Percentiles rank a stretch among this genome's conserved stretches.
phyloP scores from a whole-genome alignment of 2,113 vertebrate genomes.

The Oncorhynchus nerka region DNA sequence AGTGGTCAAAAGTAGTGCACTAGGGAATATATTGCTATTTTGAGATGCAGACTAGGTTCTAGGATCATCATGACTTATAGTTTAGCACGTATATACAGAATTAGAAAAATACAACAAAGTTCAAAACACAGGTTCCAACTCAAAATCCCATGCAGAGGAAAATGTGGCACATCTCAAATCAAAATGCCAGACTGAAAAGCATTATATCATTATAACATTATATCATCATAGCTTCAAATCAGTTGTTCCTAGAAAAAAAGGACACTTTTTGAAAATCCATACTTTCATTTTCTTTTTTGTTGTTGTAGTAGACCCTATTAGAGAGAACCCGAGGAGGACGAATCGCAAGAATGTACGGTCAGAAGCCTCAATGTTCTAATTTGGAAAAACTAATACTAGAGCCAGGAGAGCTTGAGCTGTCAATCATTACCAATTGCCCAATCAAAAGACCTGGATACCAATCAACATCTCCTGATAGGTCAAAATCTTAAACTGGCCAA shows the following conservation, averaged over 20 bases:
- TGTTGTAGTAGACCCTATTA: constrained; percentile 22
- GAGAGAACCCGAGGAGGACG: constrained; percentile 31
- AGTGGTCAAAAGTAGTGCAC: too few species aligned
- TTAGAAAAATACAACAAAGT: constrained; percentile 32
- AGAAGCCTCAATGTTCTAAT: constrained; percentile 55
- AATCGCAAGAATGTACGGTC: constrained; percentile 2
- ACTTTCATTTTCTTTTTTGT: constrained; percentile 23
- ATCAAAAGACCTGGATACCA: constrained; percentile 14
- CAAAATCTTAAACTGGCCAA: not conserved
- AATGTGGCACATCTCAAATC: constrained; percentile 59
- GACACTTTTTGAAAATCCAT: constrained; percentile 51
- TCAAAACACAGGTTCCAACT: constrained; percentile 55
- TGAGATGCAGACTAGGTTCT: constrained; percentile 14
- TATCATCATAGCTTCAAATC: constrained; percentile 62
- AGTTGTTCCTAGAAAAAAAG: constrained; percentile 64
- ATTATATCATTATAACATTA: constrained; percentile 4
- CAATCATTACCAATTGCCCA: constrained; percentile 13
- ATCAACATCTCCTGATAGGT: not conserved
- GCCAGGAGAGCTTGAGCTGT: constrained; percentile 42
- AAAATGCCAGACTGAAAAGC: constrained; percentile 54
- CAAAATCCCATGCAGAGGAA: constrained; percentile 55
- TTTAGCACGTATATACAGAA: constrained; percentile 52
- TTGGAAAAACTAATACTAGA: constrained; percentile 59
- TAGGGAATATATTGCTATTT: too few species aligned
- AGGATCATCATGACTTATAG: constrained; percentile 46